These are phyloP conservation scores for Gobius niger DNA, from an alignment of 2,113 vertebrate species.

Conservation along the genomic window DNA sequence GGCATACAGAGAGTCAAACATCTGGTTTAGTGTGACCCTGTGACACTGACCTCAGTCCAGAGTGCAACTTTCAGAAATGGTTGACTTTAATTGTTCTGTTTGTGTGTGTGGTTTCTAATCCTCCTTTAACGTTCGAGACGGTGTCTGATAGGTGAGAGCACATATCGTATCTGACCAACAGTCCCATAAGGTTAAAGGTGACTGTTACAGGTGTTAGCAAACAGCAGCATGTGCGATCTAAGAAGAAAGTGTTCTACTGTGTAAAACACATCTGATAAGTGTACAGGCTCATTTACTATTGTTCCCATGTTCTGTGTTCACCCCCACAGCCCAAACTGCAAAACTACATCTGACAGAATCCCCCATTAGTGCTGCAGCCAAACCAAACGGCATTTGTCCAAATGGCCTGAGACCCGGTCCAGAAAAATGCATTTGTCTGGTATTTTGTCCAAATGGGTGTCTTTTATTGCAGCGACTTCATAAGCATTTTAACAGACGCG, in stretches of 20 bases:
- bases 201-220: too few species aligned
- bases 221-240: too few species aligned
- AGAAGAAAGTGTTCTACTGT: neutral
- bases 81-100: neutral
- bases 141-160: too few species aligned
- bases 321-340: conserved; percentile 44
- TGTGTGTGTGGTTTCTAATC: too few species aligned
- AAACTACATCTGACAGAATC: conserved; percentile 53
- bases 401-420: conserved; percentile 48
- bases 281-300: conserved; percentile 15
- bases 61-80: conserved; percentile 19
- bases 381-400: conserved; percentile 59
- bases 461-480: conserved; percentile 48
- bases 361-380: conserved; percentile 57
- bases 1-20: conserved; percentile 49
- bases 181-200: too few species aligned
- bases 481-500: conserved; percentile 43
- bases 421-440: conserved; percentile 52
- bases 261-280: neutral
- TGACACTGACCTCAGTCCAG: conserved; percentile 17
- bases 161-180: too few species aligned
- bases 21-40: conserved; percentile 53
- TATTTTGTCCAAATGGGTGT: conserved; percentile 34
- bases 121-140: too few species aligned
- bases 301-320: conserved; percentile 51